Base-by-base conservation (phyloP, 2,113 vertebrate genomes). In the Micronycteris hirsuta region DNA sequence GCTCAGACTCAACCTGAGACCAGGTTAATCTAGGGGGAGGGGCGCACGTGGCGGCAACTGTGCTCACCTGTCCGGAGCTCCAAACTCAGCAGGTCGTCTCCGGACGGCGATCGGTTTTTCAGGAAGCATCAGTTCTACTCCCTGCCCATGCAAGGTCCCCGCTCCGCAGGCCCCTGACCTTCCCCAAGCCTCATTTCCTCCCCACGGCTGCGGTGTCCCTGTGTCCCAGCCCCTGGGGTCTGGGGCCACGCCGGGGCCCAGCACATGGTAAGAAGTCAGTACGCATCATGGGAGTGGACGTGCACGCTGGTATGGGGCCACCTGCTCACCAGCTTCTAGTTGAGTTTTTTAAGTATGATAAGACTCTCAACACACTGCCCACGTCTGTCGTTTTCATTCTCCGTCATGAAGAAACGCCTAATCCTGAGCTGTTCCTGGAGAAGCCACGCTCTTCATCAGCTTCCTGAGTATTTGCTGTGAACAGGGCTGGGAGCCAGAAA, bases 201-300 rank as follows among this genome's bases (percentile, higher is more conserved):
- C 38, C 7, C 41, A 7, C 26, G 47, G 7, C 49, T 33, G 14
- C 5, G 6, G 1, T n/a, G n/a, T n/a, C n/a, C n/a, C n/a, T n/a
- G n/a, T n/a, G n/a, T n/a, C 78, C 8, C 1, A 3, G 3, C 2
- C 4, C 24, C n/a, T 5, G 1, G 63, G 16, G 33, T 22, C n/a
- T 36, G 43, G 58, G 13, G 43, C 4, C 15, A 16, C 15, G 49
- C 49, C 12, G 41, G 56, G 45, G 38, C 45, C 61, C 17, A 6
- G 38, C 8, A 16, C 38, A 16, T 0, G 3, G 12, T 26, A 76
- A 61, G 41, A 83, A 56, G 28, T n/a, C 4, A 70, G 22, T 24
- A 8, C 20, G 12, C 58, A 36, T 26, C 38, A 3, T 58, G 56
- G 56, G 8, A 58, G 43, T 4, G 17, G 31, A 31, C 19, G 11